Base-by-base conservation (phyloP, 1,140 invertebrate genomes). In the Psilanteris sp. region DNA sequence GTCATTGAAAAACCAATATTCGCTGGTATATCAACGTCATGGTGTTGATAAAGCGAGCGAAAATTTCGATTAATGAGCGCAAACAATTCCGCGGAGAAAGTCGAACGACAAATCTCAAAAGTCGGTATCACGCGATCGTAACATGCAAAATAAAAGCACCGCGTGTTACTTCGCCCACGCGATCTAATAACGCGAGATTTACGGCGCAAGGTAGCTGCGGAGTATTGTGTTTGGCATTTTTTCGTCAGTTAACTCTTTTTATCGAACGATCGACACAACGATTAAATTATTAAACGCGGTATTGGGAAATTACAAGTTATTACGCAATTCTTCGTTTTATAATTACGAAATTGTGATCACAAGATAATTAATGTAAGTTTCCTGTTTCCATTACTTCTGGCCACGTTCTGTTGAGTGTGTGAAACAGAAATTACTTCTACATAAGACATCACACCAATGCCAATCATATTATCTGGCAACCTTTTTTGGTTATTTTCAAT, bases 91-190 rank as follows among this genome's bases (percentile, higher is more conserved):
- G 26, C 36, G 46, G 70, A 74, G 70, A 74, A 74, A 74, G 70
- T 74, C 15, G 36, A 46, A 39, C 43, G 70, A 66, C 70, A 73
- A 73, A 73, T 73, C 52, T 59, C n/a, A 26, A 50, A 55, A 72
- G 59, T 66, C 66, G 41, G 31, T 73, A 50, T 64, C 68, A 43
- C 13, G 39, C 24, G 46, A 71, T 71, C 67, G 67, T 71, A 55
- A 71, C 68, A 50, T 41, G 41, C 37, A 26, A 64, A 72, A 72
- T 64, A 73, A 73, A 59, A 73, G 70, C 59, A 59, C 62, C 57
- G 55, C 68, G 57, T 55, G 59, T 66, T 73, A 59, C 48, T 66
- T 59, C 70, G 70, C 70, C 70, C 59, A 64, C 70, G 39, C 59
- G 70, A 59, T 43, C 70, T 73, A 73, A 73, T 73, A 66, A 59